Evolutionary conservation across 2,113 vertebrate species (phyloP), one percentile per base, ranked within the genome.

Genomic region (Nettapus auritus): DNA sequence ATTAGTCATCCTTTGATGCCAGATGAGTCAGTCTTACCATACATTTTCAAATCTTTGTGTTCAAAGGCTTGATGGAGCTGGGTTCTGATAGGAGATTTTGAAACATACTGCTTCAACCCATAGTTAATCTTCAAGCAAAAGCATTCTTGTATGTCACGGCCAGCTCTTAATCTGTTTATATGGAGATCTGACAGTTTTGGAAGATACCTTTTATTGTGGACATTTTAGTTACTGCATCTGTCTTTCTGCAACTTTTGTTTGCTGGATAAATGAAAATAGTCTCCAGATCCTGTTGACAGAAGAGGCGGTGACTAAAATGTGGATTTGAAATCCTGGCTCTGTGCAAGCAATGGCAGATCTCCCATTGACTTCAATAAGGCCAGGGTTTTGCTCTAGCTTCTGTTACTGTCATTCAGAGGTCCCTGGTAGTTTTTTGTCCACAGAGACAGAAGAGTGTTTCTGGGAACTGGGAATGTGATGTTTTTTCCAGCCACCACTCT

Each of bases 1-100:
- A 86, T 97, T 96, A 97, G 86, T 96, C 84, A 94, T 81, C 84
- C 91, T 97, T 97, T 97, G 95, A 93, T 96, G 74, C 83, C 53
- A 74, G 48, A 91, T 97, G 94, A 97, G 80, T 98, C 81, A 82
- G 60, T 84, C 84, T 21, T 80, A 74, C 85, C 55, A 55, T 93
- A 56, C 38, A 33, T 94, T 96, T 97, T 93, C 86, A 79, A 93
- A 42, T 74, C 70, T 76, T 81, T 11, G 5, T 3, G 4, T 89
- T 96, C 77, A 81, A 92, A 95, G 91, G 42, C 80, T 94, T 57
- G 75, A 68, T 94, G 71, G 94, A 92, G 56, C 85, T 90, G 42
- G 28, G 31, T 88, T 86, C 38, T 76, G 68, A 73, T 88, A 75
- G 81, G 89, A 91, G 91, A 81, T 88, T 75, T 73, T 84, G 93